Evolutionary conservation across 1,140 invertebrate species (phyloP), one percentile per base, ranked within the genome.

Genomic region (Lerema accius): DNA sequence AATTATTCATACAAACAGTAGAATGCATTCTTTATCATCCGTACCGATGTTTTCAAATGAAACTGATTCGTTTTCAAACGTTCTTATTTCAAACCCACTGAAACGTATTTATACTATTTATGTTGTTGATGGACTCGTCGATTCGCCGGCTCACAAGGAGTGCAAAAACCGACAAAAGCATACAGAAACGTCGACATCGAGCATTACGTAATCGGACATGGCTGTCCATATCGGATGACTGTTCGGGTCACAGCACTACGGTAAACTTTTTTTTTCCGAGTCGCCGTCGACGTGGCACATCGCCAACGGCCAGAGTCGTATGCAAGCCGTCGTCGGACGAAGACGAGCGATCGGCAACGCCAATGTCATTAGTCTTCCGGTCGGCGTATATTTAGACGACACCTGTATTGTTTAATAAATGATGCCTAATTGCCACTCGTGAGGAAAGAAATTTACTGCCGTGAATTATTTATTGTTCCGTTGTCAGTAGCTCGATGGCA

Each of bases 281-380:
- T 16, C 14, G 4, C 14, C 14, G 13, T 42, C 40, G 40, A 46
- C 43, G 43, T 46, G 43, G 43, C 43, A 23, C 3, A 1, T 10
- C 43, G 43, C 17, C 43, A 46, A 46, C n/a, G 17, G n/a, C 10
- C 15, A 9, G 7, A 23, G 9, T 13, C 43, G 43, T 0, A 23
- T 46, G 43, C 43, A 23, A 11, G 10, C n/a, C 43, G 43, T 23
- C 43, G 23, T 17, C 17, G 17, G 6, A 15, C 1, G 17, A 10
- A 46, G 14, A 15, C 13, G 17, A 4, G n/a, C 43, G 43, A 23
- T 46, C 7, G 43, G 43, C 0, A 46, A 4, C 43, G 43, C 43
- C 43, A 46, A 46, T 46, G 43, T 46, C 43, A 46, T 46, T 23
- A 23, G 43, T 46, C 17, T 46, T 46, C 43, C 43, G 43, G 43